Evolutionary conservation across 2,888 invertebrate genomes (phyloP), one percentile per base, ranked within the genome.

Genomic region (Dryococelus australis): DNA sequence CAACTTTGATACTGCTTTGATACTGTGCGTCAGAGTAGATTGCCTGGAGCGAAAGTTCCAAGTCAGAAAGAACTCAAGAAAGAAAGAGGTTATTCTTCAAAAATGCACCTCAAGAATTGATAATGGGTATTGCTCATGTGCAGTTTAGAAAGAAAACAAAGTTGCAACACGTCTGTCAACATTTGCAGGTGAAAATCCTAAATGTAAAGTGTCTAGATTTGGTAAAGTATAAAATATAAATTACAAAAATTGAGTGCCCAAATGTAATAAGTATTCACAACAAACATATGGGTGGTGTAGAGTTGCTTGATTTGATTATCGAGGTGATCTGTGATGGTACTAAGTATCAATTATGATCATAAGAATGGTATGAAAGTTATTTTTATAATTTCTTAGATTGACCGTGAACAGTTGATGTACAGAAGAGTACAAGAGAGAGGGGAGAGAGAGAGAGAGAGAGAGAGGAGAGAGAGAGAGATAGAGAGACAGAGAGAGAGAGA

Each of bases 201-300:
- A 90, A 87, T 89, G 89, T 87, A 89, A 90, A 90, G 90, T 91
- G 85, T 89, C 89, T 87, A 90, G 91, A 90, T 92, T 87, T 90
- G 91, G 91, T 90, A 91, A 91, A 87, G 89, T 87, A 51, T 89
- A 90, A 53, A 90, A 91, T 91, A 90, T 89, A 51, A 89, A 91
- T 90, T 90, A 90, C 90, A 90, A 87, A 91, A 89, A 91, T 92
- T 89, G 88, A 90, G 89, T 92, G 91, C 89, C 91, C 91, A 86
- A 89, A 90, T 89, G 90, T 91, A 89, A 89, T 91, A 87, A 89
- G 90, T 89, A 90, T 91, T 27, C 92, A 92, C 88, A 92, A 91
- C 90, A 90, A 90, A 87, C 91, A 91, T 87, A 92, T 91, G 91
- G 91, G 91, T 91, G 86, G 86, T n/a, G 65, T 86, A 65, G 86